These are phyloP conservation scores for Trichomalopsis sarcophagae DNA, from an alignment of 1,140 invertebrate genomes.

Conservation along the genomic window DNA sequence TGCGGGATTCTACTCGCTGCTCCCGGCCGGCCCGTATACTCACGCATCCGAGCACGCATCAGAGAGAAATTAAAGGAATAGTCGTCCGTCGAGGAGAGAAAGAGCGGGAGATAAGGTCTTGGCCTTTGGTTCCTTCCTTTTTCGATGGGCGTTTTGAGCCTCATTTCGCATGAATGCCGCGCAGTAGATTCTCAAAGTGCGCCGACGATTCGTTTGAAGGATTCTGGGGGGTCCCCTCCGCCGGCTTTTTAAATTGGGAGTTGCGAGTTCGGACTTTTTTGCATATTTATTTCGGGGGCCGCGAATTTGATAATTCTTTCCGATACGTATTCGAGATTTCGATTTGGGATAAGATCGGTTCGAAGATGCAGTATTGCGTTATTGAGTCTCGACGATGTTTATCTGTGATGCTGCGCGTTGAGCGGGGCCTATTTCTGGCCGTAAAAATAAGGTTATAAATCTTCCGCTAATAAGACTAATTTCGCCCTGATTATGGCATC, in stretches of 20 bases:
- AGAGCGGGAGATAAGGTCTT: constrained; percentile 37
- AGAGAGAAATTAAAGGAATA: constrained; percentile 36
- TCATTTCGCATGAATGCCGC: constrained; percentile 19
- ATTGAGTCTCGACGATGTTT: neutral
- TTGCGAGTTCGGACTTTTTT: neutral
- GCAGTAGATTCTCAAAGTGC: neutral
- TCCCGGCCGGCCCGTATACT: no score
- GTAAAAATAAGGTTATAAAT: neutral
- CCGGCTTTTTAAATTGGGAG: neutral
- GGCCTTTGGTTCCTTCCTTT: neutral
- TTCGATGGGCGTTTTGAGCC: constrained; percentile 14
- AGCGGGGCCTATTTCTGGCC: neutral
- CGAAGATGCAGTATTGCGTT: neutral
- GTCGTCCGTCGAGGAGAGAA: neutral
- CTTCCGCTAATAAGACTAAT: neutral
- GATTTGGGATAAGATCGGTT: constrained; percentile 25
- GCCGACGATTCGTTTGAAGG: constrained; percentile 3
- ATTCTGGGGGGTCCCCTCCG: constrained; percentile 39
- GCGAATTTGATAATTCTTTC: neutral
- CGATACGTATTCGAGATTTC: neutral
- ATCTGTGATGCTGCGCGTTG: neutral
- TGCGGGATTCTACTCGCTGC: no score
- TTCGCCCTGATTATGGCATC: neutral
- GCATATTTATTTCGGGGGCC: neutral
- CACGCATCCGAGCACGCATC: no score